Percentiles rank a stretch among this genome's conserved stretches.
Conservation (phyloP, 2,888 invertebrate genomes). For the Noctua janthe region DNA sequence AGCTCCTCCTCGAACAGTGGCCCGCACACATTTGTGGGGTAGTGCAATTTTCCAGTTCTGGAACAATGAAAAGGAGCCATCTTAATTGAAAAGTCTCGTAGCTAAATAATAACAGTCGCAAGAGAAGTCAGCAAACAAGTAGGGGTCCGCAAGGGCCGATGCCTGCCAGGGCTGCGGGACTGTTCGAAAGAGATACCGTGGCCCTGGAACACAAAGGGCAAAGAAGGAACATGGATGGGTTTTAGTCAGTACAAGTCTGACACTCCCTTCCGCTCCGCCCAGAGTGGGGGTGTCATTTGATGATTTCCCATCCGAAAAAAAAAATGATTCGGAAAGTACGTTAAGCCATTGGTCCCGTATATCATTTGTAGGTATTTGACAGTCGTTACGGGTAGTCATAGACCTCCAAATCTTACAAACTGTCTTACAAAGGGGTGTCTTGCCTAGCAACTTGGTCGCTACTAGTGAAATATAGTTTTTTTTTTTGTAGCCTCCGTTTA, state of each 20-base stretch:
- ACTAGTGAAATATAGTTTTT: background rate
- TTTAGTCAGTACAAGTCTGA: too few species aligned
- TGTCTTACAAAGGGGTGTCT: background rate
- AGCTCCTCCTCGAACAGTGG: slow-evolving; percentile 98
- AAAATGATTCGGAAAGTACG: too few species aligned
- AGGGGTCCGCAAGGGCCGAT: too few species aligned
- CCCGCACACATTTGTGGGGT: slow-evolving; percentile 99
- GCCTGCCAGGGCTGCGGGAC: too few species aligned
- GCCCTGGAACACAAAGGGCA: too few species aligned
- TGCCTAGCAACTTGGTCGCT: background rate
- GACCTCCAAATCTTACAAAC: background rate
- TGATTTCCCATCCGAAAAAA: too few species aligned
- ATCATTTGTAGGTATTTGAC: background rate
- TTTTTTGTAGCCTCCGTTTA: background rate
- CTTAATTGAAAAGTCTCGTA: background rate
- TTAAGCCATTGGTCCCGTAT: background rate
- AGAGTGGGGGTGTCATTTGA: too few species aligned
- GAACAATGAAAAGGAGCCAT: slow-evolving; percentile 66
- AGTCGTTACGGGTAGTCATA: background rate
- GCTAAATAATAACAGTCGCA: background rate
- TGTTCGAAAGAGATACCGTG: too few species aligned
- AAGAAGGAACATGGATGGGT: too few species aligned
- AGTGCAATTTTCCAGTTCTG: slow-evolving; percentile 98
- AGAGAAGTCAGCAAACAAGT: too few species aligned
- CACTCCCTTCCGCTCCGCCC: too few species aligned